Base-by-base conservation (phyloP, 2,888 invertebrate genomes). In the Ophion costatus region DNA sequence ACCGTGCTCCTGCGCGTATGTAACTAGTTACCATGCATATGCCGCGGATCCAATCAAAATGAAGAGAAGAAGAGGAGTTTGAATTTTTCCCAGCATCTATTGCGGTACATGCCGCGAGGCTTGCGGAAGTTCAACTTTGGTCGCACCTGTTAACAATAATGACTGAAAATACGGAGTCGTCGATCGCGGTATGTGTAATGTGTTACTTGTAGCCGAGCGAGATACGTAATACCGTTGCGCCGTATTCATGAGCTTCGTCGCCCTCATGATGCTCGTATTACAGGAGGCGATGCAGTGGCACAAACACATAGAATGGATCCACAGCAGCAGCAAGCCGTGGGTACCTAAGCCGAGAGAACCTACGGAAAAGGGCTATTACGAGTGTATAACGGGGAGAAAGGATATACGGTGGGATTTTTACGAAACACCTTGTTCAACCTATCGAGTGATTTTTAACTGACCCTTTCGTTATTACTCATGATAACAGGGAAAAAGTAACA, bases 401-500 rank as follows among this genome's bases (percentile, higher is more conserved):
- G 84, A 84, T 61, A 63, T 89, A 74, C 87, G 85, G 92, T 92
- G 86, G 82, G 88, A 80, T 38, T 61, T 75, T 66, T 1, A 20
- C 10, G n/a, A 22, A 17, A 51, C 3, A 17, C 17, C 51, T 17
- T 14, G 3, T 14, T 14, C 22, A 14, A n/a, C 42, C 38, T 38
- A 22, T 67, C 11, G 22, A 22, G 22, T 22, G 51, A 11, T 70
- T 29, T 29, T 38, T 38, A 7, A 9, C 51, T 11, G 5, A 14
- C 51, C 64, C 24, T 29, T 11, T 29, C 11, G 11, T 29, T 64
- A 14, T 64, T 64, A 9, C 4, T 64, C 29, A 11, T 42, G 51
- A n/a, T n/a, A 89, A 80, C 89, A 94, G 94, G 85, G 87, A 90
- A 81, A 88, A 91, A 67, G 86, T 94, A 4, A 86, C 89, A 10